phyloP scores from a whole-genome alignment of 2,113 vertebrate species.

The Barnardius zonarius region DNA sequence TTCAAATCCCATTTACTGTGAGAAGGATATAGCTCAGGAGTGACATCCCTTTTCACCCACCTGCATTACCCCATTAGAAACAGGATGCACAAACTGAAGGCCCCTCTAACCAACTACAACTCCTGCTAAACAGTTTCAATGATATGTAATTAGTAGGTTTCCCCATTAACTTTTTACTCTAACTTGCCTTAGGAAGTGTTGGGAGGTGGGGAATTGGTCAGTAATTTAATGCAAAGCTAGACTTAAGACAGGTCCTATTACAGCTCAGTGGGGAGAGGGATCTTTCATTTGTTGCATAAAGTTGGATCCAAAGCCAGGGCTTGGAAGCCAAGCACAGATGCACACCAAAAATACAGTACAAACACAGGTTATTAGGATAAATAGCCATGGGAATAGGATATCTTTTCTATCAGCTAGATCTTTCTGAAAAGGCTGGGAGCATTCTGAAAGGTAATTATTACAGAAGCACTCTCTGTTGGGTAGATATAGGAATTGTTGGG shows the following conservation, averaged over 20 bases:
- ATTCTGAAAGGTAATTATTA: background rate
- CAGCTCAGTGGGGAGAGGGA: background rate
- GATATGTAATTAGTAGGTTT: background rate
- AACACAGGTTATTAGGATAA: background rate
- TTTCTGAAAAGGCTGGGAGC: background rate
- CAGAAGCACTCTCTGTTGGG: background rate
- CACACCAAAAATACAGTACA: background rate
- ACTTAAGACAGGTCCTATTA: background rate
- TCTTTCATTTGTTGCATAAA: background rate
- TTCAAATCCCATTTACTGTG: background rate
- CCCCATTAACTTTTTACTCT: background rate
- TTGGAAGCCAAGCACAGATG: background rate
- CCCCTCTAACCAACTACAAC: background rate
- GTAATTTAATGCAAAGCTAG: background rate
- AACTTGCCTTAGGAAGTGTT: background rate
- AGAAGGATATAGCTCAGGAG: background rate
- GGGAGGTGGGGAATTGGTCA: fast-evolving
- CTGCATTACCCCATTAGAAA: background rate
- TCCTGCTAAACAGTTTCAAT: background rate
- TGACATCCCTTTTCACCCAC: background rate
- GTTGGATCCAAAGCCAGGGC: background rate
- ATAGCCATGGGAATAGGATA: background rate
- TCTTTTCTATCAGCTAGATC: background rate
- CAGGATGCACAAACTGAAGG: background rate
- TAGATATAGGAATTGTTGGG: background rate